Conservation (phyloP, 2,113 vertebrate genomes). For the Pluvianellus socialis region DNA sequence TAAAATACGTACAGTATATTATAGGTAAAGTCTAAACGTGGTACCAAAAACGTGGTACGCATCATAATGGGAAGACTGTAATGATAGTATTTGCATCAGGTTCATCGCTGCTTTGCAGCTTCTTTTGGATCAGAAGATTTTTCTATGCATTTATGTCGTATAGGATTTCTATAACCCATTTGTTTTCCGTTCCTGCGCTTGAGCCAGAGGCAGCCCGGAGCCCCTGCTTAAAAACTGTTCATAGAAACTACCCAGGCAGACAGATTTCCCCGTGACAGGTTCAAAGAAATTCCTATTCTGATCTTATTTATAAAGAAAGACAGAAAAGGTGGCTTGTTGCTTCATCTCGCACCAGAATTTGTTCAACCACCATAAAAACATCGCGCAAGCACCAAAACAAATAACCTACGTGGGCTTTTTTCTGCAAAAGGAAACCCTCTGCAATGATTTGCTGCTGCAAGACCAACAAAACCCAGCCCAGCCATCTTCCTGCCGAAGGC, state of each 20-base stretch:
- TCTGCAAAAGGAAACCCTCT: not conserved
- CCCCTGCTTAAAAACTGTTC: not conserved
- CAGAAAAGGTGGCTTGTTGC: not conserved
- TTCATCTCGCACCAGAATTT: not conserved
- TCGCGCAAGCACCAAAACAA: not conserved
- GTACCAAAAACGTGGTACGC: not conserved
- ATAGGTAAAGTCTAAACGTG: not conserved
- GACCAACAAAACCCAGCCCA: not conserved
- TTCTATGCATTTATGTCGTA: not conserved
- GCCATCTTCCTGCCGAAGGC: not conserved
- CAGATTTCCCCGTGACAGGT: not conserved
- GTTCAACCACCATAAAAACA: not conserved
- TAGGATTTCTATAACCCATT: not conserved
- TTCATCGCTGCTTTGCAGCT: not conserved
- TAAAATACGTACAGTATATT: fast-evolving
- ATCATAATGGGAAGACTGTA: not conserved
- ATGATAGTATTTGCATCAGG: not conserved
- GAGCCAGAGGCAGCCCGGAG: not conserved
- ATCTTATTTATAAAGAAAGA: not conserved
- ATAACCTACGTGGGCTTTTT: not conserved
- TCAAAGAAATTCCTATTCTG: not conserved
- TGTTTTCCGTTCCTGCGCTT: not conserved
- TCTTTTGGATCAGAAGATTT: not conserved
- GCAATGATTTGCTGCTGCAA: not conserved
- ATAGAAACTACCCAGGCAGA: not conserved